Conservation (phyloP, 1,140 invertebrate species). For the Episyrphus balteatus region DNA sequence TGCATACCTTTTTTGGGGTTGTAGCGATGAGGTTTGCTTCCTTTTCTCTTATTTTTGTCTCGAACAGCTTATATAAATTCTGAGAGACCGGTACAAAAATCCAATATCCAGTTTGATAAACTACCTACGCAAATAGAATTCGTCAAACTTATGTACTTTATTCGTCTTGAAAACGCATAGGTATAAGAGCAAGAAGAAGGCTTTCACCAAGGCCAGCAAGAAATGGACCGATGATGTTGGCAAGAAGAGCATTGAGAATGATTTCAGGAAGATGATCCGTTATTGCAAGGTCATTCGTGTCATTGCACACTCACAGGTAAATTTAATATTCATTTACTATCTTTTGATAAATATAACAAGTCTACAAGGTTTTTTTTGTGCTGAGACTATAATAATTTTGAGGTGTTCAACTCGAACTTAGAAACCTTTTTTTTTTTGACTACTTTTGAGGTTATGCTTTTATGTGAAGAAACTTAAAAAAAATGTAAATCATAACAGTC, state of each 20-base stretch:
- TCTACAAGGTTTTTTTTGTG: background rate
- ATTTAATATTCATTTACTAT: slow-evolving; percentile 8
- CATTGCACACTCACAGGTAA: slow-evolving; percentile 95
- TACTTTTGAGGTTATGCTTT: no score
- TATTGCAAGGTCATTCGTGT: slow-evolving; percentile 96
- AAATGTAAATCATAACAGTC: no score
- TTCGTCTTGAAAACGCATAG: slow-evolving; percentile 41
- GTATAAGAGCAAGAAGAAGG: slow-evolving; percentile 99
- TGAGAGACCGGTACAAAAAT: no score
- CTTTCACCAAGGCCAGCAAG: slow-evolving; percentile 95
- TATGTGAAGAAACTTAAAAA: no score
- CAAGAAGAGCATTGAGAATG: slow-evolving; percentile 91
- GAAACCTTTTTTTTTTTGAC: no score
- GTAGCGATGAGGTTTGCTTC: slow-evolving; percentile 31
- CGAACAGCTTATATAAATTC: no score
- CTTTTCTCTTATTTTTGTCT: slow-evolving; percentile 17
- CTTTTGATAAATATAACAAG: no score
- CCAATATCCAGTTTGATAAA: no score
- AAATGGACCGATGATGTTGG: slow-evolving; percentile 97
- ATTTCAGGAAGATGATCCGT: slow-evolving; percentile 94
- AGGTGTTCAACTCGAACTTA: no score
- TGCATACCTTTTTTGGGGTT: slow-evolving; percentile 11
- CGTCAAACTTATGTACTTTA: no score
- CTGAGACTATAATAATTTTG: background rate
- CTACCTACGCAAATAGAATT: background rate